Evolutionary conservation across 2,888 invertebrate species (phyloP).

Genomic region (Zygogramma bicolorata): DNA sequence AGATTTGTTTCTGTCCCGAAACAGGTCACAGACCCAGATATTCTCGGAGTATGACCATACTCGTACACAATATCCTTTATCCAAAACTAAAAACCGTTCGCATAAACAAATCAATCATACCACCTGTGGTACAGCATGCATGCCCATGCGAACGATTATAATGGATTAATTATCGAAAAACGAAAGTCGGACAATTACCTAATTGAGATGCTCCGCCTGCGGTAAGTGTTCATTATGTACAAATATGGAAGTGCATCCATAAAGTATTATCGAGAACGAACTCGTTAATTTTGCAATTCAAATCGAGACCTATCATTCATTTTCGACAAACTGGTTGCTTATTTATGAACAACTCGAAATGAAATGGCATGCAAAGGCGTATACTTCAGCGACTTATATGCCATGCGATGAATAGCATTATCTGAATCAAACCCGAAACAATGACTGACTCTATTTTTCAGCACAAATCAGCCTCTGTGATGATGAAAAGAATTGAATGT

Average conservation of each 20-base stretch:
- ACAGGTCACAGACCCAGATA: neutral
- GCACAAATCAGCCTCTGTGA: neutral
- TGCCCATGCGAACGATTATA: neutral
- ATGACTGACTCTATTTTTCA: neutral
- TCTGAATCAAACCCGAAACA: neutral
- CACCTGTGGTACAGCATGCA: neutral
- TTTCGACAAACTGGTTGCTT: slow-evolving; percentile 6
- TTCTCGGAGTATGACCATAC: neutral
- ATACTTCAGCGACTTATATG: neutral
- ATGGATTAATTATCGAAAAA: slow-evolving; percentile 2
- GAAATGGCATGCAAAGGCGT: neutral
- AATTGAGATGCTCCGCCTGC: neutral
- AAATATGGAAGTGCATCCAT: neutral
- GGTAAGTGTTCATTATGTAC: neutral
- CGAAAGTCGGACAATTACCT: slow-evolving; percentile 6
- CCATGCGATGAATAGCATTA: neutral
- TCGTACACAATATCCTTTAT: neutral
- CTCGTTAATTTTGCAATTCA: slow-evolving; percentile 10
- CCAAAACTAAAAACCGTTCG: neutral
- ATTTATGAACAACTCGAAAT: neutral
- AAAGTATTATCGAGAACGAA: slow-evolving; percentile 1
- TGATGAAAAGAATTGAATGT: too few relatives aligned
- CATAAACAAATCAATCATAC: neutral
- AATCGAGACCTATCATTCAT: slow-evolving; percentile 9
- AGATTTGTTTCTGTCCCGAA: neutral